These are phyloP conservation scores for Sminthurides aquaticus DNA, from an alignment of 2,888 invertebrate genomes.

Conservation along the genomic window DNA sequence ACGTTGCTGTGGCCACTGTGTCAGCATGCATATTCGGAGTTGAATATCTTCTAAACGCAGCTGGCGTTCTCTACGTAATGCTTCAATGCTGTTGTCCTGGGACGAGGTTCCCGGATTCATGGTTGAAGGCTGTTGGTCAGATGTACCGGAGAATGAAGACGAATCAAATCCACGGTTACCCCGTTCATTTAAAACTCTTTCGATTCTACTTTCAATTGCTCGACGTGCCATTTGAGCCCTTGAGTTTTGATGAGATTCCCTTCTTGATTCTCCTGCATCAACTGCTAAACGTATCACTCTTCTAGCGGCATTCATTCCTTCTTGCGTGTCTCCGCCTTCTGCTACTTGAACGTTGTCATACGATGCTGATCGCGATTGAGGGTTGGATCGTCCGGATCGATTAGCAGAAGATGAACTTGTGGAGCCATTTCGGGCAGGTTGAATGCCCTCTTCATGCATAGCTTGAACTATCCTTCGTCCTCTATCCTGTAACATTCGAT, in stretches of 20 bases:
- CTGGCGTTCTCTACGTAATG: constrained; percentile 4
- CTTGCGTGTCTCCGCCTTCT: not conserved
- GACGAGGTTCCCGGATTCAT: not conserved
- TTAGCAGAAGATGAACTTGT: not conserved
- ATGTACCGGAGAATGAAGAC: constrained; percentile 10
- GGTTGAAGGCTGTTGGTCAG: not conserved
- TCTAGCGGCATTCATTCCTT: constrained; percentile 12
- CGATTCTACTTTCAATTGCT: constrained; percentile 41
- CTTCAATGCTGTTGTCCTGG: not conserved
- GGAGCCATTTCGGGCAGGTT: not conserved
- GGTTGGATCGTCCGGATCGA: not conserved
- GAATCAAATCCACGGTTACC: constrained; percentile 31
- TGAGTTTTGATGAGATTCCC: constrained; percentile 1
- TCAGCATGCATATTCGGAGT: constrained; percentile 29
- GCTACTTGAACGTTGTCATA: not conserved
- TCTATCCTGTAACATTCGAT: not conserved
- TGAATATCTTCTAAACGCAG: constrained; percentile 32
- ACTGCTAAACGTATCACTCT: constrained; percentile 38
- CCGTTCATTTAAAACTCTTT: constrained; percentile 40
- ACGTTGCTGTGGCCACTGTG: constrained; percentile 18
- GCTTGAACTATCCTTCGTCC: constrained; percentile 5
- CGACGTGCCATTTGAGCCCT: constrained; percentile 20
- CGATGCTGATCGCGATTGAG: not conserved
- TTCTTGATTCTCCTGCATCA: constrained; percentile 25
- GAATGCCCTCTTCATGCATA: not conserved